Evolutionary conservation across 2,888 invertebrate genomes (phyloP).

Genomic region (Hyposoter didymator): DNA sequence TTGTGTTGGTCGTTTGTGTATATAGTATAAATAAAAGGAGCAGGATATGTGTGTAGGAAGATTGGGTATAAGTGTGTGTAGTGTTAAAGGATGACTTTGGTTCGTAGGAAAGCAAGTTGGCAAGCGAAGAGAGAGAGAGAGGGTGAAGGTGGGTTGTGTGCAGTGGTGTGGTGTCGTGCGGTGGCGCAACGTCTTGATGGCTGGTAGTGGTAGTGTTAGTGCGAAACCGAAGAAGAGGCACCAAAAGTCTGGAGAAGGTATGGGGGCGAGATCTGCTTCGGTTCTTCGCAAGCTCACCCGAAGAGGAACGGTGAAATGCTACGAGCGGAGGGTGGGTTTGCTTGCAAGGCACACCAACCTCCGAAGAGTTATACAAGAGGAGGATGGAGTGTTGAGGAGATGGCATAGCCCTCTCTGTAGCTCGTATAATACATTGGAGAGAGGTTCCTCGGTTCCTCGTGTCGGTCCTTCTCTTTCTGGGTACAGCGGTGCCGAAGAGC

Average conservation of each 20-base stretch:
- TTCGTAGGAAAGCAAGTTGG: conserved; percentile 78
- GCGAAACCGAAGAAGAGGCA: conserved; percentile 39
- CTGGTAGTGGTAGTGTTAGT: conserved; percentile 40
- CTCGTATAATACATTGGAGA: conserved; percentile 27
- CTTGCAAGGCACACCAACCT: neutral
- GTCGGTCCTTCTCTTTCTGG: neutral
- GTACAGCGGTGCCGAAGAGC: conserved; percentile 48
- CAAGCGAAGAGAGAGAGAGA: conserved; percentile 68
- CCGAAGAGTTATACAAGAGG: conserved; percentile 22
- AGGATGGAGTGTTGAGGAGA: conserved; percentile 23
- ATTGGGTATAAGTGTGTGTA: conserved; percentile 70
- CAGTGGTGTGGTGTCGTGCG: conserved; percentile 30
- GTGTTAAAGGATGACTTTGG: conserved; percentile 79
- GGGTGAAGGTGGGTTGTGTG: conserved; percentile 17
- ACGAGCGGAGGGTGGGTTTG: conserved; percentile 16
- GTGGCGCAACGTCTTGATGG: conserved; percentile 35
- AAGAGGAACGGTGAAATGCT: conserved; percentile 13
- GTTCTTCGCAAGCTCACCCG: conserved; percentile 7
- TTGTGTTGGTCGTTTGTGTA: conserved; percentile 66
- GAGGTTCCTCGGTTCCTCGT: neutral
- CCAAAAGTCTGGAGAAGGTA: conserved; percentile 39
- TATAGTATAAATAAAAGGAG: conserved; percentile 4
- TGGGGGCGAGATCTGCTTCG: conserved; percentile 27
- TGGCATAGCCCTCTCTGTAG: neutral
- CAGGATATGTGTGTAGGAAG: conserved; percentile 72